Percentiles rank a stretch among this genome's conserved stretches.
These are phyloP conservation scores for Rhopalosiphum maidis DNA, from an alignment of 1,140 invertebrate genomes.

Conservation along the genomic window DNA sequence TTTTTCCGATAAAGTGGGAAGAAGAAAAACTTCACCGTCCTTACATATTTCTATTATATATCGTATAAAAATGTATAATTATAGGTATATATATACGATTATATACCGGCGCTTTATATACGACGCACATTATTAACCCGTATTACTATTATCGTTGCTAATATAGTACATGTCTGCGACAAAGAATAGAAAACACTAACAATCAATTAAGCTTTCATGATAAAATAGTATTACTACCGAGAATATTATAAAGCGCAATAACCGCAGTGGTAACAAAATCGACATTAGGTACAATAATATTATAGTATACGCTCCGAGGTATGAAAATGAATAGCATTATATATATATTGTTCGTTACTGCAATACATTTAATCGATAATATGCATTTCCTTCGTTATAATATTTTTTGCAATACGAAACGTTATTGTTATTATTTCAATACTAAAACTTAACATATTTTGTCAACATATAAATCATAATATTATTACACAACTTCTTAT, in stretches of 20 bases:
- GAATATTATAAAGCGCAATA: neutral
- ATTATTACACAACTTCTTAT: too few species aligned
- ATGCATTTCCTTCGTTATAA: neutral
- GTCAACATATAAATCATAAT: too few species aligned
- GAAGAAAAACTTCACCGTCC: neutral
- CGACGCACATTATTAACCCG: neutral
- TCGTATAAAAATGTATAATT: too few species aligned
- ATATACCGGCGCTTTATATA: neutral
- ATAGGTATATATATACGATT: neutral
- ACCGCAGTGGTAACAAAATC: neutral
- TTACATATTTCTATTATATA: too few species aligned
- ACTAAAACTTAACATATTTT: neutral
- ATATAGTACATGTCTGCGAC: too few species aligned
- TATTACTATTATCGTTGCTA: neutral
- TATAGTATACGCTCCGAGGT: neutral
- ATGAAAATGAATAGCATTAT: neutral
- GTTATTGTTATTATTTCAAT: neutral
- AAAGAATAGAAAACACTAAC: neutral
- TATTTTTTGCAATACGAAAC: neutral
- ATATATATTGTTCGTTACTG: neutral
- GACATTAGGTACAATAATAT: neutral
- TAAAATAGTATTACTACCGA: neutral
- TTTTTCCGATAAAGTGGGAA: neutral
- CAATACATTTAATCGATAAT: neutral
- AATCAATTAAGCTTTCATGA: neutral